A percentile compares a stretch with the other conserved stretches of the same genome.
Conservation (phyloP, 2,113 vertebrate species). For the Albula glossodonta region DNA sequence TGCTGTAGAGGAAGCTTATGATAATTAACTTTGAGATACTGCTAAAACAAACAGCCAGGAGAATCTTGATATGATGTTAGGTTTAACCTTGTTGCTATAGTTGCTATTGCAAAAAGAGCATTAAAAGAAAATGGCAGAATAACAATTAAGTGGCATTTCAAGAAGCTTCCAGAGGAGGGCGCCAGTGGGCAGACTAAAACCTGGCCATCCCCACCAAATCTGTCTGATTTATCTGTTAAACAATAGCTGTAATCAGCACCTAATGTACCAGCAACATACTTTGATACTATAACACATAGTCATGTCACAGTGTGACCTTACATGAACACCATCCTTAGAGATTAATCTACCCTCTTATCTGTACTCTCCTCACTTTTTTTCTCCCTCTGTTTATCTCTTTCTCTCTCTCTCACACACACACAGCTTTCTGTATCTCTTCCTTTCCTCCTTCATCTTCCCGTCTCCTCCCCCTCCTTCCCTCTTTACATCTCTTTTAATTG, state of each 20-base stretch:
- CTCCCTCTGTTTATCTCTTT: neutral
- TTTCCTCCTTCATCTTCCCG: neutral
- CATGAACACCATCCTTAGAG: conserved; percentile 13
- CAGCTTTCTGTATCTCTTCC: neutral
- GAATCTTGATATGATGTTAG: neutral
- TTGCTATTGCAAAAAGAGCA: conserved; percentile 7
- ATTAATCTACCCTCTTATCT: neutral
- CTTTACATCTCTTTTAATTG: neutral
- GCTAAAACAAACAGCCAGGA: neutral
- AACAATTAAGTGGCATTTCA: conserved; percentile 62
- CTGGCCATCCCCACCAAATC: conserved; percentile 9
- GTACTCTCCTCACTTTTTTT: neutral
- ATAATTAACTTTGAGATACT: neutral
- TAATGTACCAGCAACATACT: conserved; percentile 25
- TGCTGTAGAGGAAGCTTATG: neutral
- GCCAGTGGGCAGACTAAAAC: conserved; percentile 72
- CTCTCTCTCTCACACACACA: neutral
- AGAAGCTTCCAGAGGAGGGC: conserved; percentile 84
- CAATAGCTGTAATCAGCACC: conserved; percentile 46
- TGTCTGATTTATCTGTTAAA: conserved; percentile 20
- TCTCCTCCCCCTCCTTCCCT: neutral
- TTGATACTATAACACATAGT: conserved; percentile 38
- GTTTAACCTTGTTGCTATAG: neutral
- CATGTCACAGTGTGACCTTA: conserved; percentile 28
- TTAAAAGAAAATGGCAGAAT: conserved; percentile 51